These are phyloP conservation scores for Apodemus sylvaticus DNA, from an alignment of 2,113 vertebrate species.

Conservation along the genomic window DNA sequence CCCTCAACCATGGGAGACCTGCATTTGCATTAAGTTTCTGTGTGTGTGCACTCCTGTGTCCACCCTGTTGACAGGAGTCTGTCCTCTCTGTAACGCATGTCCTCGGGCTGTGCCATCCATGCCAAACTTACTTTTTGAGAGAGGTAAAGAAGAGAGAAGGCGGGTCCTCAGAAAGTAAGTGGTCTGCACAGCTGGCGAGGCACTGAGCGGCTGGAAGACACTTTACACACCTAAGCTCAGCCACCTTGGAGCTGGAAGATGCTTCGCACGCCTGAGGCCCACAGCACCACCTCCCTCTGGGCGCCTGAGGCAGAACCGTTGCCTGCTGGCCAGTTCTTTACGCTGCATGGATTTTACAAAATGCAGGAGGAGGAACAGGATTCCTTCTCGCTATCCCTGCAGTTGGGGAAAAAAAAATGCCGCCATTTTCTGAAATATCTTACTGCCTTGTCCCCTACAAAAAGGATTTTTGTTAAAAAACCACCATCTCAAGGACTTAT, in stretches of 20 bases:
- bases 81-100: slow-evolving; percentile 56
- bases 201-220: slow-evolving; percentile 46
- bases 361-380: slow-evolving; percentile 55
- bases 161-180: background rate
- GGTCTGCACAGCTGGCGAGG: slow-evolving; percentile 16
- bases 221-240: background rate
- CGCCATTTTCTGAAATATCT: slow-evolving; percentile 55
- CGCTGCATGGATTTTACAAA: slow-evolving; percentile 51
- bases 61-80: background rate
- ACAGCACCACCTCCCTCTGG: background rate
- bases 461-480: slow-evolving; percentile 76
- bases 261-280: background rate
- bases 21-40: slow-evolving; percentile 81
- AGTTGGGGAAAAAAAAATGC: slow-evolving; percentile 50
- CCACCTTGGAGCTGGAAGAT: background rate
- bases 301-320: background rate
- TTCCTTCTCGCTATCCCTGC: slow-evolving; percentile 62
- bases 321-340: background rate
- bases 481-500: slow-evolving; percentile 74
- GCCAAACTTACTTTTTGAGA: background rate
- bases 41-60: slow-evolving; percentile 76
- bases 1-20: slow-evolving; percentile 13
- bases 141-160: background rate
- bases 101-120: slow-evolving; percentile 42
- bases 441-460: background rate